phyloP scores from a whole-genome alignment of 2,888 invertebrate genomes.

The Drosophila algonquin region DNA sequence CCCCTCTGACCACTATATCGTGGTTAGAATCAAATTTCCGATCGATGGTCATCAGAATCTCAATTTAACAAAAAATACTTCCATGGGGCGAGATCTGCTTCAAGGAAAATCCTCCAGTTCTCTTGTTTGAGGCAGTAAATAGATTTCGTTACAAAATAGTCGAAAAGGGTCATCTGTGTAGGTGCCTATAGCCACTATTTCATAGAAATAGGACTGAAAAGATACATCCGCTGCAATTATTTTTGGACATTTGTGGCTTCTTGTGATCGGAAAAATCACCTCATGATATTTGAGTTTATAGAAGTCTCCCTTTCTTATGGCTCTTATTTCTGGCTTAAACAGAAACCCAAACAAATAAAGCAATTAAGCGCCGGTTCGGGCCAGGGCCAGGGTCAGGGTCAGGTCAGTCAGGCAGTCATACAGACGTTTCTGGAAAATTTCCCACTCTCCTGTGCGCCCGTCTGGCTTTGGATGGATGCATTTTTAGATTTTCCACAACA shows the following conservation, averaged over 20 bases:
- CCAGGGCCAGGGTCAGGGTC: not conserved
- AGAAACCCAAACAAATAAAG: conserved; percentile 16
- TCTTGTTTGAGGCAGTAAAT: too few relatives aligned
- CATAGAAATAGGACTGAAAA: too few relatives aligned
- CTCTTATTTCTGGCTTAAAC: conserved; percentile 1
- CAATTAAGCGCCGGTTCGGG: conserved; percentile 9
- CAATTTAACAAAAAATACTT: too few relatives aligned
- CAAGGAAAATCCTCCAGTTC: too few relatives aligned
- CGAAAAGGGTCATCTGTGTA: not conserved
- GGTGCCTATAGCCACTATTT: too few relatives aligned
- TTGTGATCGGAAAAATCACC: too few relatives aligned
- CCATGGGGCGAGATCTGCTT: too few relatives aligned
- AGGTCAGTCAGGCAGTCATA: not conserved
- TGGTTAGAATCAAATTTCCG: too few relatives aligned
- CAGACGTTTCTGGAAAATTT: not conserved
- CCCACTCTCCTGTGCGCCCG: conserved; percentile 19
- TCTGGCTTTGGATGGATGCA: conserved; percentile 6
- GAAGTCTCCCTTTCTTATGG: not conserved
- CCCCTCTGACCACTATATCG: too few relatives aligned
- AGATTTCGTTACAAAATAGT: too few relatives aligned
- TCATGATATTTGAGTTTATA: not conserved
- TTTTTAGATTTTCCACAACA: conserved; percentile 2
- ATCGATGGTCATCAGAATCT: too few relatives aligned
- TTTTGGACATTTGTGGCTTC: not conserved
- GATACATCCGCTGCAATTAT: not conserved